Evolutionary conservation across 92 coral and sea anemone species (phyloP).

Genomic region (Siderastrea siderea): DNA sequence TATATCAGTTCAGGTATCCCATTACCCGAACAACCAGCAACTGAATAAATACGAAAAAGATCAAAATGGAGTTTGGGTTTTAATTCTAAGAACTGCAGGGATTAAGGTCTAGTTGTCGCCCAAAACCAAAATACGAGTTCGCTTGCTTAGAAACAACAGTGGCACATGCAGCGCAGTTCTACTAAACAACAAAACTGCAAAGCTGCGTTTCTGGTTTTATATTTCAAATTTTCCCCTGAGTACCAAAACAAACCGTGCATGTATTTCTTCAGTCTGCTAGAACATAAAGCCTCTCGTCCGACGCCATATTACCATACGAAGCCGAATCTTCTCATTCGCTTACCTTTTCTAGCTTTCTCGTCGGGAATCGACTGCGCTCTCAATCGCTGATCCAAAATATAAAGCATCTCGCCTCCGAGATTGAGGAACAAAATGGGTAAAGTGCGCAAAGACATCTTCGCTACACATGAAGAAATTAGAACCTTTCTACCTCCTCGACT

Average conservation of each 20-base stretch:
- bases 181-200: background rate
- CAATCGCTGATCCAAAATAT: constrained; percentile 95
- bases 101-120: background rate
- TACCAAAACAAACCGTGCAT: background rate
- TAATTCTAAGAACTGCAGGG: background rate
- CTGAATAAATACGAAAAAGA: background rate
- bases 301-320: constrained; percentile 1
- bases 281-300: background rate
- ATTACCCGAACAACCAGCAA: background rate
- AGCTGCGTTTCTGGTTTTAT: background rate
- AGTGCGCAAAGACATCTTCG: constrained; percentile 90
- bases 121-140: constrained; percentile 25
- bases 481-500: background rate
- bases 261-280: background rate
- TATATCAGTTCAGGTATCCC: background rate
- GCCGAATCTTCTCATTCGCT: background rate
- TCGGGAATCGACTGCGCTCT: constrained; percentile 99
- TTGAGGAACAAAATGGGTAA: constrained; percentile 96
- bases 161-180: background rate
- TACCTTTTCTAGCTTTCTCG: constrained; percentile 97
- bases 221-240: background rate
- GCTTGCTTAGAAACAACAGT: background rate
- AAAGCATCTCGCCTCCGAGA: constrained; percentile 99
- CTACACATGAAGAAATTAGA: background rate
- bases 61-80: too few relatives aligned